Evolutionary conservation across 2,113 vertebrate species (phyloP).

Genomic region (Scortum barcoo): DNA sequence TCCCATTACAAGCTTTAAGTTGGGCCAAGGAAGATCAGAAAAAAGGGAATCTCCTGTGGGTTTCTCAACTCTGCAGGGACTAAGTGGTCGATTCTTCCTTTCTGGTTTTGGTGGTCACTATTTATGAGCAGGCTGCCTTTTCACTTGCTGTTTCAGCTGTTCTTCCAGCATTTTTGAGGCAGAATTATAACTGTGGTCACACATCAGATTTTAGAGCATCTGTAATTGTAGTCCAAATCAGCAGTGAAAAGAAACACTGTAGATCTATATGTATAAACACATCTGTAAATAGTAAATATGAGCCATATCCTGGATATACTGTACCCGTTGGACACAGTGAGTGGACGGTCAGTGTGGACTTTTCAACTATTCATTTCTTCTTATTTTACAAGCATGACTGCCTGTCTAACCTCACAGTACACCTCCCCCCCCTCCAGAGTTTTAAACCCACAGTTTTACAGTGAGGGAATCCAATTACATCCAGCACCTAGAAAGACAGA

Average conservation of each 20-base stretch:
- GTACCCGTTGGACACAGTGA: neutral
- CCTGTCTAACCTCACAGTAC: constrained; percentile 2
- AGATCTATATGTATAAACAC: neutral
- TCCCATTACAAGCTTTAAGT: no score
- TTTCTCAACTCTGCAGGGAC: neutral
- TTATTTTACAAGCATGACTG: constrained; percentile 47
- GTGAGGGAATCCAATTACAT: constrained; percentile 75
- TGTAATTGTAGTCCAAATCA: neutral
- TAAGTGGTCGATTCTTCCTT: neutral
- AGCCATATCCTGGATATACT: neutral
- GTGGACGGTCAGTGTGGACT: neutral
- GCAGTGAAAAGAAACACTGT: neutral
- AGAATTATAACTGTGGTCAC: neutral
- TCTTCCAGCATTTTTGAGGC: neutral
- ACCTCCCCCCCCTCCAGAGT: constrained; percentile 7
- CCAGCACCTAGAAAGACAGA: constrained; percentile 54
- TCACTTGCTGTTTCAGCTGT: neutral
- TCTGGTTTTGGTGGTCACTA: neutral
- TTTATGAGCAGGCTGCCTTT: neutral
- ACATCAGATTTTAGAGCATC: neutral
- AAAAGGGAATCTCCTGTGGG: neutral
- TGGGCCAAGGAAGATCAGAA: neutral
- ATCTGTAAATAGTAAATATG: neutral
- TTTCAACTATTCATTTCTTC: no score
- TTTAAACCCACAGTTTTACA: constrained; percentile 67